A percentile compares a stretch with the other conserved stretches of the same genome.
These are phyloP conservation scores for Volucella inflata DNA, from an alignment of 2,888 invertebrate species.

Conservation along the genomic window DNA sequence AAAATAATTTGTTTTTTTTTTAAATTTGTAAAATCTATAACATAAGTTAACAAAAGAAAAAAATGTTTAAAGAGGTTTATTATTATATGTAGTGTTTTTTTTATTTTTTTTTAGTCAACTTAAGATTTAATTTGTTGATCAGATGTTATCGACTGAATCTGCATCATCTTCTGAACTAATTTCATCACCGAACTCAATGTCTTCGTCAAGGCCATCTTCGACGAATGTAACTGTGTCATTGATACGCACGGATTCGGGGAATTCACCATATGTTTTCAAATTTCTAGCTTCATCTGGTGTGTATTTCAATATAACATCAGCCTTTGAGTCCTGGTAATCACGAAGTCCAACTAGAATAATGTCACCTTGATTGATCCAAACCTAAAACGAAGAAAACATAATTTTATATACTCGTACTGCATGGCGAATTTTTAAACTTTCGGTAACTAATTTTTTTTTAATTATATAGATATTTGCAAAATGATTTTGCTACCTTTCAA, in stretches of 20 bases:
- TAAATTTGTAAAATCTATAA: conserved; percentile 47
- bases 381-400: conserved; percentile 84
- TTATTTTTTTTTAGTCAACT: conserved; percentile 49
- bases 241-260: conserved; percentile 99
- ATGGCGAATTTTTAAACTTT: neutral
- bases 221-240: conserved; percentile 98
- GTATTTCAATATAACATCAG: conserved; percentile 99
- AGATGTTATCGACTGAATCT: conserved; percentile 89
- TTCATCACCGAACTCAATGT: conserved; percentile 98
- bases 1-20: conserved; percentile 25
- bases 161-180: conserved; percentile 95
- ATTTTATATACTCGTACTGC: neutral
- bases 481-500: too few species aligned
- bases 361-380: conserved; percentile 99
- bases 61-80: conserved; percentile 39
- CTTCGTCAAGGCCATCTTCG: conserved; percentile 97
- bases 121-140: conserved; percentile 80
- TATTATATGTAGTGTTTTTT: conserved; percentile 32
- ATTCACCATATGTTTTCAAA: conserved; percentile 99
- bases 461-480: too few species aligned
- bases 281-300: conserved; percentile 99
- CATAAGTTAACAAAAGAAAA: conserved; percentile 60
- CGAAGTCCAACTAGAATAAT: conserved; percentile 98
- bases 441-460: too few species aligned
- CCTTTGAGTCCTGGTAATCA: conserved; percentile 98